These are phyloP conservation scores for Drosophila rellima DNA, from an alignment of 2,888 invertebrate genomes.

Conservation along the genomic window DNA sequence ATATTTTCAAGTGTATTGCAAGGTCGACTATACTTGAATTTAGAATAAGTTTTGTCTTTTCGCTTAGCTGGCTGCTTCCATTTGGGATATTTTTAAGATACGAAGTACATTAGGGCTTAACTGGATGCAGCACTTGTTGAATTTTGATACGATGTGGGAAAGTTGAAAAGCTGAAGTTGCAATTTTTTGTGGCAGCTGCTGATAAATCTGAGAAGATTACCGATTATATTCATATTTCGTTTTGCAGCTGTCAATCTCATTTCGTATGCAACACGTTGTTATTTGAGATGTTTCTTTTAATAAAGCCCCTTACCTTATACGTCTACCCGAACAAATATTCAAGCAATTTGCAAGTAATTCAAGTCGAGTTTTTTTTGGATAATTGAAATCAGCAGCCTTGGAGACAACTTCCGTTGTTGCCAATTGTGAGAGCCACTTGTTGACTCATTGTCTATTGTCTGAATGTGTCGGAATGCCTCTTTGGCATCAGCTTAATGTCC, in stretches of 20 bases:
- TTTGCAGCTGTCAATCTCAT: conserved; percentile 50
- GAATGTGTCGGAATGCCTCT: conserved; percentile 41
- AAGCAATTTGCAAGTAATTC: conserved; percentile 65
- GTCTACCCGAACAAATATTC: not conserved
- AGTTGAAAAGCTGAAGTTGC: conserved; percentile 37
- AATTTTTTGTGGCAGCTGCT: conserved; percentile 39
- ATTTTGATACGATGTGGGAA: conserved; percentile 70
- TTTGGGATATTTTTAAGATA: conserved; percentile 39
- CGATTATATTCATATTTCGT: conserved; percentile 28
- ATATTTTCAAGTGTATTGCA: not conserved
- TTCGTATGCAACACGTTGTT: conserved; percentile 53
- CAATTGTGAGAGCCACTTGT: conserved; percentile 56
- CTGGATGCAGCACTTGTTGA: conserved; percentile 59
- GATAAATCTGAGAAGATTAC: conserved; percentile 10
- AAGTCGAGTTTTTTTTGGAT: conserved; percentile 41
- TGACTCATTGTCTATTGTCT: conserved; percentile 40
- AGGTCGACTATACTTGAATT: not conserved
- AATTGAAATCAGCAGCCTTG: conserved; percentile 70
- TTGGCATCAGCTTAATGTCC: conserved; percentile 59
- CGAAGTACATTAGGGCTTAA: conserved; percentile 39
- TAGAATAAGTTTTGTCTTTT: not conserved
- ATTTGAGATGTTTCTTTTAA: conserved; percentile 23
- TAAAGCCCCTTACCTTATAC: not conserved
- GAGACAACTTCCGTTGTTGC: conserved; percentile 67
- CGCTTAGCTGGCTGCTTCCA: conserved; percentile 38